Base-by-base conservation (phyloP, 1,140 invertebrate genomes). In the Matsumurasca onukii region DNA sequence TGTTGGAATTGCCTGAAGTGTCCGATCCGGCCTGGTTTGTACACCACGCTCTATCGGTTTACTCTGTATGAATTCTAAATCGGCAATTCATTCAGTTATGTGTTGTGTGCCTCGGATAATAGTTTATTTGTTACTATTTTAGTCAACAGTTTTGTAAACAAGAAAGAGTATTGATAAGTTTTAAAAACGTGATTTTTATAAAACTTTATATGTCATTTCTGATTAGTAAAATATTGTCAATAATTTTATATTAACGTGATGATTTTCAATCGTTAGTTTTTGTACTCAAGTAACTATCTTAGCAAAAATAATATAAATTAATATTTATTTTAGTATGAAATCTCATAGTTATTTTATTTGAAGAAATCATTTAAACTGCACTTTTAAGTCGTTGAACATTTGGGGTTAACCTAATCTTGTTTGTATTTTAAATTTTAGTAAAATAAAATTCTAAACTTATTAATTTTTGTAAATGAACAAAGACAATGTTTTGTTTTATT, bases 101-200 rank as follows among this genome's bases (percentile, higher is more conserved):
- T 59, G 55, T 59, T 29, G 55, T 59, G 55, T 59, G 55, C 55
- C 55, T 59, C 55, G 15, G 24, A 13, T 22, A 27, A 59, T 27
- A 27, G 25, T 25, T 27, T 59, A 27, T 27, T 59, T 59, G 55
- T 59, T 27, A 24, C 15, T 59, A 24, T 22, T 59, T 59, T 59
- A 59, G 55, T 59, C 55, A 12, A 27, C 22, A 27, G 55, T 59
- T 59, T 59, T 59, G 55, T 59, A 59, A 52, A 59, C 55, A 59
- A 27, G 25, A 22, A 22, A 24, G 30, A 27, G 55, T 59, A 59
- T 27, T 24, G 25, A 59, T 59, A 59, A 27, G 55, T 59, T 52
- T 59, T 59, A 59, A 29, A 24, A 59, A 59, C 25, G 24, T 13
- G 24, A 22, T 59, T 59, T 59, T 25, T 59, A 59, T 22, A 22